These are phyloP conservation scores for Acarapis woodi DNA, from an alignment of 1,140 invertebrate genomes.

Conservation along the genomic window DNA sequence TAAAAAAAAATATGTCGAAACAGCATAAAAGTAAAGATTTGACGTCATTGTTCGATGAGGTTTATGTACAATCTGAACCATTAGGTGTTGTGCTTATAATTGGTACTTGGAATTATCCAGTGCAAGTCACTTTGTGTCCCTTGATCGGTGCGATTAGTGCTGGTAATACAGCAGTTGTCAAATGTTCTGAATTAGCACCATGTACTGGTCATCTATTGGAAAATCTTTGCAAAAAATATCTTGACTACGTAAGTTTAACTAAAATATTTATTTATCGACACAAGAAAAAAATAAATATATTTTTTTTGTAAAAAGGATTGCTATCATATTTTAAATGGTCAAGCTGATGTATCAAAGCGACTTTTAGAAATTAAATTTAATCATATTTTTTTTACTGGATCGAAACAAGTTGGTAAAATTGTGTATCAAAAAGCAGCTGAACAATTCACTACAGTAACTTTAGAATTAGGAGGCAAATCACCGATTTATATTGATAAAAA, in stretches of 20 bases:
- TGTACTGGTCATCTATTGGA: constrained; percentile 18
- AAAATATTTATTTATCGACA: not conserved
- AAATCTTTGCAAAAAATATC: constrained; percentile 21
- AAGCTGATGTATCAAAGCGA: constrained; percentile 47
- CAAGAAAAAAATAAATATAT: not conserved
- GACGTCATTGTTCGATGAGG: constrained; percentile 22
- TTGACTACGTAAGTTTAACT: constrained; percentile 16
- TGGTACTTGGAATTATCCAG: constrained; percentile 28
- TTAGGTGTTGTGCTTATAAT: constrained; percentile 24
- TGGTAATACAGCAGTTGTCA: constrained; percentile 25
- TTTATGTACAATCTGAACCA: constrained; percentile 24
- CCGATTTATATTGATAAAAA: constrained; percentile 22
- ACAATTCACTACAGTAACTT: constrained; percentile 24
- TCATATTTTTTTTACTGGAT: constrained; percentile 26
- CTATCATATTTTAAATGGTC: constrained; percentile 26
- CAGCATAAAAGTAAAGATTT: constrained; percentile 18
- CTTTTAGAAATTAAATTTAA: constrained; percentile 46
- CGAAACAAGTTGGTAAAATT: constrained; percentile 20
- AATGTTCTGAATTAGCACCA: constrained; percentile 25
- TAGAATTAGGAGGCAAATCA: constrained; percentile 27
- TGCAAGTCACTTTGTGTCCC: constrained; percentile 22
- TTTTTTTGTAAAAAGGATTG: constrained; percentile 16
- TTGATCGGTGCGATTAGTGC: constrained; percentile 24
- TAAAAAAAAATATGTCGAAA: too few relatives aligned
- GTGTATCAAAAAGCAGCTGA: constrained; percentile 24